Percentiles rank a stretch among this genome's conserved stretches.
Evolutionary conservation across 2,113 vertebrate genomes (phyloP).

Genomic region (Piliocolobus tephrosceles): DNA sequence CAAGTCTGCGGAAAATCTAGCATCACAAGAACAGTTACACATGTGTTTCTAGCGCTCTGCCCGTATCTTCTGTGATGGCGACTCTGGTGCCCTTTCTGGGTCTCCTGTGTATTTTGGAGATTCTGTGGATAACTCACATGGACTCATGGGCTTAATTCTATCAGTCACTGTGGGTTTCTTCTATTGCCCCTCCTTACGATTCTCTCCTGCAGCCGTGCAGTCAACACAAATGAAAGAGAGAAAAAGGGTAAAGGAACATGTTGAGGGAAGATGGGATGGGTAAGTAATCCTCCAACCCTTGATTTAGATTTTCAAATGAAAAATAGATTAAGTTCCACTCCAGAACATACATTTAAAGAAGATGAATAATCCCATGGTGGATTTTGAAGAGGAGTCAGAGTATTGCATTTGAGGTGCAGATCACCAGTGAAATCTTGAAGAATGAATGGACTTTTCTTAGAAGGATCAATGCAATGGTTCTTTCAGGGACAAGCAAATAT

Average conservation of each 20-base stretch:
- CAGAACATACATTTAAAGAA: background rate
- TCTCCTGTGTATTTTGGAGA: background rate
- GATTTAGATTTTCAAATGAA: background rate
- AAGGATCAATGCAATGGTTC: background rate
- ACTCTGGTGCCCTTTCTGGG: background rate
- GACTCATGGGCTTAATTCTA: background rate
- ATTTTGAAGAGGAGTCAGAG: background rate
- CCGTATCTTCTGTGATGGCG: background rate
- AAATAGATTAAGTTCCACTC: background rate
- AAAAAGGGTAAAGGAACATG: no score
- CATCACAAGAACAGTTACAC: background rate
- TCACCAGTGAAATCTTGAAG: background rate
- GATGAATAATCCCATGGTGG: background rate
- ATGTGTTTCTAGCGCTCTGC: background rate
- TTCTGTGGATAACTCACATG: background rate
- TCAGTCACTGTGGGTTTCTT: background rate
- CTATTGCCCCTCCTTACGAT: background rate
- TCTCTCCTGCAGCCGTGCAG: background rate
- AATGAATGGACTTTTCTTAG: background rate
- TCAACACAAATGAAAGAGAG: no score
- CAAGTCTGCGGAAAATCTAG: background rate
- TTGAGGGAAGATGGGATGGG: no score
- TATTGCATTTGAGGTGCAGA: background rate
- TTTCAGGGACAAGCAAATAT: background rate
- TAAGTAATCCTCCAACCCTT: background rate